Evolutionary conservation across 2,888 invertebrate species (phyloP).

Genomic region (Plebejus argus): DNA sequence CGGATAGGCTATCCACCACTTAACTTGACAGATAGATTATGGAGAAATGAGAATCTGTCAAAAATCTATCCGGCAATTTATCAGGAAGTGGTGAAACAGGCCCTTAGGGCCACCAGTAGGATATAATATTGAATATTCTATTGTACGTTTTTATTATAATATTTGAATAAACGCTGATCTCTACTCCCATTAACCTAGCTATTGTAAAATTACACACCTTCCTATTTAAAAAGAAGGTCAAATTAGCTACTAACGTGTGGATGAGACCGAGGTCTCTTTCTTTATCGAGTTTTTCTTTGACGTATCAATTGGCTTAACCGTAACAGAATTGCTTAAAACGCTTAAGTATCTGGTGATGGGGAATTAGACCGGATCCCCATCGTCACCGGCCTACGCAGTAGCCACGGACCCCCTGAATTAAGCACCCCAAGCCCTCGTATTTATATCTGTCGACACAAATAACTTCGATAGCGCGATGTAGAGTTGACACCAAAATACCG

Average conservation of each 20-base stretch:
- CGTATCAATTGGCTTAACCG: constrained; percentile 54
- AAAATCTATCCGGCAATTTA: too few species aligned
- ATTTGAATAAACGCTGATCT: too few species aligned
- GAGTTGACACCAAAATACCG: constrained; percentile 41
- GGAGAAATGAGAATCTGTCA: too few species aligned
- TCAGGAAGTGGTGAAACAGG: too few species aligned
- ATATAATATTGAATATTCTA: too few species aligned
- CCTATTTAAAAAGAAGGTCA: constrained; percentile 64
- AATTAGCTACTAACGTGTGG: constrained; percentile 75
- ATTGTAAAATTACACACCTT: too few species aligned
- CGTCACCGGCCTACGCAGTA: constrained; percentile 72
- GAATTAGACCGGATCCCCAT: constrained; percentile 72
- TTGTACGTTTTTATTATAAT: too few species aligned
- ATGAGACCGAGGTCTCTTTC: constrained; percentile 69
- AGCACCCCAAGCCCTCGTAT: not conserved
- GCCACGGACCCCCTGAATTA: constrained; percentile 69
- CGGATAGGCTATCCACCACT: too few species aligned
- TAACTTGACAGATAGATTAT: too few species aligned
- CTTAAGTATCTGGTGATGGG: constrained; percentile 62
- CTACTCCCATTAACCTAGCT: too few species aligned
- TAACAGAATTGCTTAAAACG: constrained; percentile 64
- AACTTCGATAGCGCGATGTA: constrained; percentile 64
- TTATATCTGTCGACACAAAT: constrained; percentile 47
- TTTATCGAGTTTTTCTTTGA: constrained; percentile 69
- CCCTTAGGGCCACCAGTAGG: too few species aligned